Evolutionary conservation across 2,113 vertebrate genomes (phyloP).

Genomic region (Triplophysa dalaica): DNA sequence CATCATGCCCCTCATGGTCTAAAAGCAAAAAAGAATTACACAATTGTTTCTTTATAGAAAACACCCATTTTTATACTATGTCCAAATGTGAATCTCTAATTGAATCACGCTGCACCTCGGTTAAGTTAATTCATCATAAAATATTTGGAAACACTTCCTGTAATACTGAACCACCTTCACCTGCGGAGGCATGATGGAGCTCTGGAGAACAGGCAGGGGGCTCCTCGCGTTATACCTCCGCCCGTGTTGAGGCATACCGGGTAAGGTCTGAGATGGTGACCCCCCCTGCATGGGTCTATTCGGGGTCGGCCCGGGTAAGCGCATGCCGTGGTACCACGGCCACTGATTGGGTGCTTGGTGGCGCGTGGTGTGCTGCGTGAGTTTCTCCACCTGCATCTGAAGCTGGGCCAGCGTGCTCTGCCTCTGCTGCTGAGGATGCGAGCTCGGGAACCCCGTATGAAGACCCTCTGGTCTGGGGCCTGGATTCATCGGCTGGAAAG

Average conservation of each 20-base stretch:
- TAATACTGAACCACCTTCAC: conserved; percentile 46
- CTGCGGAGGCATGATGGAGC: conserved; percentile 64
- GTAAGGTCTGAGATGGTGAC: conserved; percentile 70
- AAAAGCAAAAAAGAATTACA: not conserved
- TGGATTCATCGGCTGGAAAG: conserved; percentile 60
- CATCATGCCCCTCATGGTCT: conserved; percentile 71
- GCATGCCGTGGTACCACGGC: conserved; percentile 73
- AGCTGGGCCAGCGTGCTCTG: conserved; percentile 78
- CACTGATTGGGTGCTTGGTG: conserved; percentile 71
- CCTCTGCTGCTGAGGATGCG: conserved; percentile 61
- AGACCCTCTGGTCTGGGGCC: conserved; percentile 64
- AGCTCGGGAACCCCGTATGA: conserved; percentile 45
- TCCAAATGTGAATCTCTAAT: not conserved
- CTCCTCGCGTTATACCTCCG: conserved; percentile 68
- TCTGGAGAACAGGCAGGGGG: conserved; percentile 68
- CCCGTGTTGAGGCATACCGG: conserved; percentile 59
- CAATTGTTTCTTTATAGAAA: not conserved
- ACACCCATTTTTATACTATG: not conserved
- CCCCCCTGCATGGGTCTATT: conserved; percentile 71
- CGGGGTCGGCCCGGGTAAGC: conserved; percentile 64
- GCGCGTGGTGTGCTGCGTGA: conserved; percentile 73
- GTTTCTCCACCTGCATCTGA: conserved; percentile 80
- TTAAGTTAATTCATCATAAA: not conserved
- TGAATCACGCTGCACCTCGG: not conserved
- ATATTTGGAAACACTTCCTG: not conserved